These are phyloP conservation scores for Palloptera scutellata DNA, from an alignment of 2,888 invertebrate genomes.

Conservation along the genomic window DNA sequence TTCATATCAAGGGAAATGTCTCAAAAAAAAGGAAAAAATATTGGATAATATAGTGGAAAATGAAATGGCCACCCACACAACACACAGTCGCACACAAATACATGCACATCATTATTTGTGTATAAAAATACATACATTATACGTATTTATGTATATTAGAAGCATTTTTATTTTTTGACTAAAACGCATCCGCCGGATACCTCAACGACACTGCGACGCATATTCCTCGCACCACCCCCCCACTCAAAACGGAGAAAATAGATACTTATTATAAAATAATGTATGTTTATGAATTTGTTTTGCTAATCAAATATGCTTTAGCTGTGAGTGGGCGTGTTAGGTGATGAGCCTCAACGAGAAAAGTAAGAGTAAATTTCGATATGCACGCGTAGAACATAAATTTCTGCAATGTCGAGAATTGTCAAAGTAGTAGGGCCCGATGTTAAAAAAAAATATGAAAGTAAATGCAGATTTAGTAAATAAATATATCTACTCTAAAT, in stretches of 20 bases:
- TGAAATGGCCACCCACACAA: conserved; percentile 16
- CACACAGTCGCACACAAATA: background rate
- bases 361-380: background rate
- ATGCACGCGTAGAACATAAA: conserved; percentile 28
- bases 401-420: conserved; percentile 15
- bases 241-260: conserved; percentile 1
- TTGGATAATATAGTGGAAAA: background rate
- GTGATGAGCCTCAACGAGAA: background rate
- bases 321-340: background rate
- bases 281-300: background rate
- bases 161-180: background rate
- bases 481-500: too few relatives aligned
- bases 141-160: background rate
- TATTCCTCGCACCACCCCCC: background rate
- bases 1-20: background rate
- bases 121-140: too few relatives aligned
- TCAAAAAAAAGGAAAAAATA: background rate
- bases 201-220: conserved; percentile 4
- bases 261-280: background rate
- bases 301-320: background rate
- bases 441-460: too few relatives aligned
- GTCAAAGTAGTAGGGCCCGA: too few relatives aligned
- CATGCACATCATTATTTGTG: background rate
- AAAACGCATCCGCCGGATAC: conserved; percentile 27
- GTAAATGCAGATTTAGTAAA: too few relatives aligned